These are phyloP conservation scores for Iphiclides podalirius DNA, from an alignment of 2,888 invertebrate species.

Conservation along the genomic window DNA sequence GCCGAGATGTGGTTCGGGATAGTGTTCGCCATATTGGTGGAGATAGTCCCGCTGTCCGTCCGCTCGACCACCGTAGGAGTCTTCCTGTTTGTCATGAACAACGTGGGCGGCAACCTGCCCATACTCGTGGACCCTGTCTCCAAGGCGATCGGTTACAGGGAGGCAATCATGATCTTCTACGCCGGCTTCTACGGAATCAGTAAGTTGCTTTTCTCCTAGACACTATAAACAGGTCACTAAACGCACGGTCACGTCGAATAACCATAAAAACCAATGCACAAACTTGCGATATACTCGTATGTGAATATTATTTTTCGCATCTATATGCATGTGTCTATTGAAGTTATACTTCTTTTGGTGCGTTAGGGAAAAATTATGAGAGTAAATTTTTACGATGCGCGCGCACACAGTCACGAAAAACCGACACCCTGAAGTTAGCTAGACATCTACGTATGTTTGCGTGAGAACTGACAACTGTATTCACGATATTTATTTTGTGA, in stretches of 20 bases:
- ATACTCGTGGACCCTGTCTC: constrained; percentile 93
- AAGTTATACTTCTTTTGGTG: too few species aligned
- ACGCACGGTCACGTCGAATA: not conserved
- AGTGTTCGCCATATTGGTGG: constrained; percentile 93
- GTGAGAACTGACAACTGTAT: too few species aligned
- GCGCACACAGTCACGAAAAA: too few species aligned
- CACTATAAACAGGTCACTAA: not conserved
- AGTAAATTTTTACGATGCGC: too few species aligned
- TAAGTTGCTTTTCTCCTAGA: constrained; percentile 79
- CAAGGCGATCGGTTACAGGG: constrained; percentile 89
- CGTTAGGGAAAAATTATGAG: too few species aligned
- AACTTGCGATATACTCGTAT: too few species aligned
- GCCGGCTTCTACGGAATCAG: constrained; percentile 93
- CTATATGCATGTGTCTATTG: too few species aligned
- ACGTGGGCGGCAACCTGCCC: constrained; percentile 93
- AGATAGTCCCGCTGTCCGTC: constrained; percentile 90
- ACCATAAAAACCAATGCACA: too few species aligned
- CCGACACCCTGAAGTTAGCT: too few species aligned
- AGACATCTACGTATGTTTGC: too few species aligned
- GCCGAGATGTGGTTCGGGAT: constrained; percentile 98
- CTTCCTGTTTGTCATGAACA: constrained; percentile 95
- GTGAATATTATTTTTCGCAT: too few species aligned
- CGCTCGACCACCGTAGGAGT: constrained; percentile 92
- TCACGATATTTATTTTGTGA: too few species aligned
- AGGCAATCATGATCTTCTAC: constrained; percentile 92